These are phyloP conservation scores for Prionailurus bengalensis DNA, from an alignment of 2,113 vertebrate genomes.

Conservation along the genomic window DNA sequence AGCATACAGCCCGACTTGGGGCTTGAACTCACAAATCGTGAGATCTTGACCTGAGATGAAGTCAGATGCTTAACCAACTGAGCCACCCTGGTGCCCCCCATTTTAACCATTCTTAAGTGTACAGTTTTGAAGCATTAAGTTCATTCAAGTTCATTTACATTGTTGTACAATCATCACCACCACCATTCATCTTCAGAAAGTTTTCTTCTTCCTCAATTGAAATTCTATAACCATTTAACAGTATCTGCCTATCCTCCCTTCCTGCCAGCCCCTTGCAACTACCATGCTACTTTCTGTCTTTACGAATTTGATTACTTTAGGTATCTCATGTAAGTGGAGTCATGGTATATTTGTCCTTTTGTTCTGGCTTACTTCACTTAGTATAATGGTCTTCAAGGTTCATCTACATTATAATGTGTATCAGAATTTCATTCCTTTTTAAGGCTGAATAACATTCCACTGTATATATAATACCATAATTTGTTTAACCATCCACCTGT, in stretches of 20 bases:
- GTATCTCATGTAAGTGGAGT: background rate
- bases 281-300: background rate
- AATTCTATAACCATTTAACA: background rate
- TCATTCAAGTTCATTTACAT: background rate
- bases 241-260: background rate
- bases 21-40: too few relatives aligned
- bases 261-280: background rate
- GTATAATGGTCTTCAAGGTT: background rate
- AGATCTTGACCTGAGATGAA: too few relatives aligned
- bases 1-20: too few relatives aligned
- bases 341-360: background rate
- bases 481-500: background rate
- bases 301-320: background rate
- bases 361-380: background rate
- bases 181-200: background rate
- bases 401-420: background rate
- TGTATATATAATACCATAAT: background rate
- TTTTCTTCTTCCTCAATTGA: background rate
- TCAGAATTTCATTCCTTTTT: background rate
- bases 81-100: background rate
- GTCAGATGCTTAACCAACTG: too few relatives aligned
- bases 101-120: background rate
- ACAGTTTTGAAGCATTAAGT: background rate
- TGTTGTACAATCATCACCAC: background rate
- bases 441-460: background rate